A percentile compares a stretch with the other conserved stretches of the same genome.
These are phyloP conservation scores for Tringa solitaria DNA, from an alignment of 2,113 vertebrate species.

Conservation along the genomic window DNA sequence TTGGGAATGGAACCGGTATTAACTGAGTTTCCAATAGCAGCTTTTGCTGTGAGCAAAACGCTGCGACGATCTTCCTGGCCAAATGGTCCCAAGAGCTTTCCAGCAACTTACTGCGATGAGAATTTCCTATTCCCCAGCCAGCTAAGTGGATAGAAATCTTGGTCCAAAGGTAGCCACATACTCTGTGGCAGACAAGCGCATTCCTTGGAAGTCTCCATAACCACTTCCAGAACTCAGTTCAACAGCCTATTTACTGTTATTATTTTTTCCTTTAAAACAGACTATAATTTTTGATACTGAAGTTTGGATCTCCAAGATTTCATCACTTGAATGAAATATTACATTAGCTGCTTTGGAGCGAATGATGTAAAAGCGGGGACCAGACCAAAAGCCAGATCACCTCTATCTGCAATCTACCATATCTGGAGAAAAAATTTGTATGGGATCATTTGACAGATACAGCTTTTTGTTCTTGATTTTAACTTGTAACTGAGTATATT, in stretches of 20 bases:
- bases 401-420: fast-evolving
- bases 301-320: background rate
- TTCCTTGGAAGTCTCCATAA: background rate
- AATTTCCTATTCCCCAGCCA: background rate
- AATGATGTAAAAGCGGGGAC: background rate
- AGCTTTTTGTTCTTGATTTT: background rate
- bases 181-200: background rate
- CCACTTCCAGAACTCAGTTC: background rate
- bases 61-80: background rate
- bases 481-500: background rate
- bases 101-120: background rate
- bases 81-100: background rate
- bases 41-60: background rate
- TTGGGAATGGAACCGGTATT: fast-evolving
- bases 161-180: background rate
- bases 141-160: background rate
- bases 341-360: background rate
- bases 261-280: background rate
- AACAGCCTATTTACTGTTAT: background rate
- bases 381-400: background rate
- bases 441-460: fast-evolving
- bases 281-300: background rate
- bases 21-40: background rate
- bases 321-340: background rate
- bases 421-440: background rate